These are phyloP conservation scores for Eilema depressum DNA, from an alignment of 2,888 invertebrate genomes.

Conservation along the genomic window DNA sequence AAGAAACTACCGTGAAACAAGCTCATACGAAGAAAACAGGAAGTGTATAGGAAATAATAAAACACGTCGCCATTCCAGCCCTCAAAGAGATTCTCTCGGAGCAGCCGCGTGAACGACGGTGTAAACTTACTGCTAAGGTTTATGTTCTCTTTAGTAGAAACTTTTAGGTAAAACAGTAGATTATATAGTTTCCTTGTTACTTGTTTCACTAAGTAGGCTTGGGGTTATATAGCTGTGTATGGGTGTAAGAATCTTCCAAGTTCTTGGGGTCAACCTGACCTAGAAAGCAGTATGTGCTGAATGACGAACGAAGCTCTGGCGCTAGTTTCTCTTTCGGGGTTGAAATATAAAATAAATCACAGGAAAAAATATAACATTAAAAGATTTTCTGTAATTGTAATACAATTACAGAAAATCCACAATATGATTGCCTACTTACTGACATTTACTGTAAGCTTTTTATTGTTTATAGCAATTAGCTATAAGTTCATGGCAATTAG, in stretches of 20 bases:
- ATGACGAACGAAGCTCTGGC: not conserved
- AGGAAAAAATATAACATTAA: too few relatives aligned
- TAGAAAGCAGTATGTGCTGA: not conserved
- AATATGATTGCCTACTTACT: too few relatives aligned
- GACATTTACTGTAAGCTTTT: too few relatives aligned
- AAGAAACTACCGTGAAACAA: constrained; percentile 37
- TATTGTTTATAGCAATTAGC: too few relatives aligned
- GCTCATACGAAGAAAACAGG: constrained; percentile 32
- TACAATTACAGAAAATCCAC: too few relatives aligned
- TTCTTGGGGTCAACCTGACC: not conserved
- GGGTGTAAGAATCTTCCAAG: not conserved
- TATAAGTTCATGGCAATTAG: too few relatives aligned
- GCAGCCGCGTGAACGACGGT: constrained; percentile 19
- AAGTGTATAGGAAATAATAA: constrained; percentile 59
- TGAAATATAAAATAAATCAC: too few relatives aligned
- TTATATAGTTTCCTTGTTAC: not conserved
- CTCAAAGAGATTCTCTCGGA: constrained; percentile 31
- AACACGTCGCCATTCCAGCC: constrained; percentile 37
- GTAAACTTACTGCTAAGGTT: constrained; percentile 15
- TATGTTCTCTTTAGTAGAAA: constrained; percentile 9
- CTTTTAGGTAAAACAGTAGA: constrained; percentile 12
- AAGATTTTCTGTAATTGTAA: too few relatives aligned
- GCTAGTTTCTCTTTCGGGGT: too few relatives aligned
- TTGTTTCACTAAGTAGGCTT: not conserved
- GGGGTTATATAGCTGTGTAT: not conserved